These are phyloP conservation scores for Leptinotarsa haldemani DNA, from an alignment of 2,888 invertebrate genomes.

Conservation along the genomic window DNA sequence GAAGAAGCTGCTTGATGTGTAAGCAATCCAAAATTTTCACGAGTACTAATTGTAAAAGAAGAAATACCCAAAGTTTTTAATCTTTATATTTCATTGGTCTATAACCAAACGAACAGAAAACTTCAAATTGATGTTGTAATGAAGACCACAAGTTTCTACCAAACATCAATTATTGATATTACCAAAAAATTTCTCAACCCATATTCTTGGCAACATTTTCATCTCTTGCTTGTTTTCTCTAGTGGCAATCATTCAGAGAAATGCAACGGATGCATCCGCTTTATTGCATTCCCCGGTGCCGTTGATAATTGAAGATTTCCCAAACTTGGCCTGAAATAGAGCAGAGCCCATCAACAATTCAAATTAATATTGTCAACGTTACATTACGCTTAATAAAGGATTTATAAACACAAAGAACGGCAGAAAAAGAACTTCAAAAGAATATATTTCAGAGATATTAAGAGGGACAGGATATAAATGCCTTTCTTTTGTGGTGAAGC, in stretches of 20 bases:
- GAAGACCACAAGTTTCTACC: too few relatives aligned
- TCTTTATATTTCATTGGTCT: too few relatives aligned
- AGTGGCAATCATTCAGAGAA: background rate
- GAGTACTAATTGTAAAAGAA: too few relatives aligned
- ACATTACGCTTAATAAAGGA: constrained; percentile 7
- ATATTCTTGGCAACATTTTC: background rate
- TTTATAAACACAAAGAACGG: constrained; percentile 17
- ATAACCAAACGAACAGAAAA: too few relatives aligned
- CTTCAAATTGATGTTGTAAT: too few relatives aligned
- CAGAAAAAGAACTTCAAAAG: constrained; percentile 19
- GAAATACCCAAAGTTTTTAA: too few relatives aligned
- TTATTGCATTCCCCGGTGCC: background rate
- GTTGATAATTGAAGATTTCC: background rate
- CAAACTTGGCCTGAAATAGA: background rate
- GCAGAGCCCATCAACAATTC: constrained; percentile 10
- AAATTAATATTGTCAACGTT: constrained; percentile 16
- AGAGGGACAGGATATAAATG: constrained; percentile 20
- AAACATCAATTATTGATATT: too few relatives aligned
- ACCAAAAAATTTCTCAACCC: too few relatives aligned
- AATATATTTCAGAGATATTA: constrained; percentile 15
- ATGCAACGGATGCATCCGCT: background rate
- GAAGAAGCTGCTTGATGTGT: too few relatives aligned
- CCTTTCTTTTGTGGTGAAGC: constrained; percentile 15
- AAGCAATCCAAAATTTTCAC: too few relatives aligned
- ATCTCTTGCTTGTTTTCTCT: background rate